These are phyloP conservation scores for Hydrolagus colliei DNA, from an alignment of 2,797 vertebrate genomes.

Conservation along the genomic window DNA sequence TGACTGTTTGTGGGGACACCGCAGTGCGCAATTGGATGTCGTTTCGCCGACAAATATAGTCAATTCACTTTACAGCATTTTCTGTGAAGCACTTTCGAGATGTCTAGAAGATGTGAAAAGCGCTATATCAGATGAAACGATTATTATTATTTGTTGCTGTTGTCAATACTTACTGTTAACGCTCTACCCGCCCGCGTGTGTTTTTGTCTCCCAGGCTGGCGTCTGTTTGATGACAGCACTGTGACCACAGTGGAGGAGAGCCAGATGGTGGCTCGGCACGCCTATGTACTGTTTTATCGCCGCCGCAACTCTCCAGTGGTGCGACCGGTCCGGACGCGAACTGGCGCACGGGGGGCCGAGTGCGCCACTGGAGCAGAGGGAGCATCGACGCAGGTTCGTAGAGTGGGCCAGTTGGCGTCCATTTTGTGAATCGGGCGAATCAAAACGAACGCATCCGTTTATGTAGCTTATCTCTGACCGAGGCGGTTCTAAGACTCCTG, in stretches of 20 bases:
- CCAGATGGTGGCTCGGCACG: constrained; percentile 92
- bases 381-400: constrained; percentile 78
- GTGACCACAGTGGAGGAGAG: constrained; percentile 95
- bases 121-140: too few species aligned
- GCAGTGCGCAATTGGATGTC: too few species aligned
- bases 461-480: neutral
- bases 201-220: constrained; percentile 70
- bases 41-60: too few species aligned
- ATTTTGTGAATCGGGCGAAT: neutral
- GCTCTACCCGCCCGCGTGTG: neutral
- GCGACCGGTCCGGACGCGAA: constrained; percentile 66
- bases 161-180: too few species aligned
- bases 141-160: too few species aligned
- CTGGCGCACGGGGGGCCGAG: constrained; percentile 64
- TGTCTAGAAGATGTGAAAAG: too few species aligned
- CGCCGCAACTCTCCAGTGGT: constrained; percentile 94
- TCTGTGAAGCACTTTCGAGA: too few species aligned
- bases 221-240: constrained; percentile 94
- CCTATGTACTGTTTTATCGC: constrained; percentile 93
- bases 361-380: constrained; percentile 63
- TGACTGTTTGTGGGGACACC: too few species aligned
- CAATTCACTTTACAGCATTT: too few species aligned
- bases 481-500: neutral
- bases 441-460: neutral
- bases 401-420: neutral